Percentiles rank a stretch among this genome's conserved stretches.
Conservation (phyloP, 2,888 invertebrate species). For the Coronaproctus castanopsis region DNA sequence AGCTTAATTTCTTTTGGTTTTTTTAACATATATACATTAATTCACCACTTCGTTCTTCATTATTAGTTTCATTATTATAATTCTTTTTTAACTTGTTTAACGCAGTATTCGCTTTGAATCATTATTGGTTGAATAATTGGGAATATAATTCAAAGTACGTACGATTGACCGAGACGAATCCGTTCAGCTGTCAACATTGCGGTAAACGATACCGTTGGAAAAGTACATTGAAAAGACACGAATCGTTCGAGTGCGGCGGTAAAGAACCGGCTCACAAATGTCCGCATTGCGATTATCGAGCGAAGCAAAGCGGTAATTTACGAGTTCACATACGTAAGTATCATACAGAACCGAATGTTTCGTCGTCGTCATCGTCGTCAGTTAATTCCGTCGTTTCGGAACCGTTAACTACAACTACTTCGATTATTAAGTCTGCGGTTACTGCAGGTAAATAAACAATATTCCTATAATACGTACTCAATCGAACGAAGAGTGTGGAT, state of each 20-base stretch:
- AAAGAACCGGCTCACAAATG: slow-evolving; percentile 65
- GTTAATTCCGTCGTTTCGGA: not conserved
- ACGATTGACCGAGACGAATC: slow-evolving; percentile 17
- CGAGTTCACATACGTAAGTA: slow-evolving; percentile 55
- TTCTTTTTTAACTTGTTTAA: too few species aligned
- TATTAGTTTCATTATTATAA: too few species aligned
- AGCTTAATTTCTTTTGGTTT: too few species aligned
- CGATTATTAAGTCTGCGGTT: too few species aligned
- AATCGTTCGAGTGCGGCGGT: slow-evolving; percentile 64
- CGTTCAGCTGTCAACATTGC: slow-evolving; percentile 45
- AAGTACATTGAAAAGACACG: slow-evolving; percentile 60
- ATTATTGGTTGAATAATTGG: slow-evolving; percentile 17
- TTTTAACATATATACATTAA: too few species aligned
- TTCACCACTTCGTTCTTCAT: too few species aligned
- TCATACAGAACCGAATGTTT: slow-evolving; percentile 12
- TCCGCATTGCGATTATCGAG: slow-evolving; percentile 54
- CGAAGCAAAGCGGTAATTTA: slow-evolving; percentile 61
- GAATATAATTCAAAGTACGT: slow-evolving; percentile 18
- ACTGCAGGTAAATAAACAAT: slow-evolving; percentile 11
- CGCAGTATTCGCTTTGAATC: slow-evolving; percentile 12
- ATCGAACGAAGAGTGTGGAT: too few species aligned
- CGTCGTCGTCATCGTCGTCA: not conserved
- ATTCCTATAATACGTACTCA: too few species aligned
- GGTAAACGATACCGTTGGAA: slow-evolving; percentile 73
- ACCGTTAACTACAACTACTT: not conserved